phyloP scores from a whole-genome alignment of 2,797 vertebrate genomes.

The Enteromius fasciolatus region DNA sequence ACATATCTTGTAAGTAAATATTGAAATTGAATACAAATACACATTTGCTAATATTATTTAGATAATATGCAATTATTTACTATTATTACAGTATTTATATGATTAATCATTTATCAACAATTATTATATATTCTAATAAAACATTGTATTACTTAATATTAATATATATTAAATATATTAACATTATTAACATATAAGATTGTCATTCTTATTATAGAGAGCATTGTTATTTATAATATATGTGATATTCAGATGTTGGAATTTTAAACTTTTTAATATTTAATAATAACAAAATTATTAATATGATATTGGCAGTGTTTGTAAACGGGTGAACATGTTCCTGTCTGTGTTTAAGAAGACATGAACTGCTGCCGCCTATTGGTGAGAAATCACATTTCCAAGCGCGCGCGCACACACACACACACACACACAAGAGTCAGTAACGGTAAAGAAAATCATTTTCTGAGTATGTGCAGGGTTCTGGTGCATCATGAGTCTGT shows the following conservation, averaged over 20 bases:
- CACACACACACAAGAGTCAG: not conserved
- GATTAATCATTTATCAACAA: not conserved
- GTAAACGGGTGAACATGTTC: not conserved
- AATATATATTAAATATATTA: not conserved
- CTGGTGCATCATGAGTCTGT: conserved; percentile 8
- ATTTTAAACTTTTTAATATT: not conserved
- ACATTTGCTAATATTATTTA: not conserved
- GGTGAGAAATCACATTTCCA: conserved; percentile 40
- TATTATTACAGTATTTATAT: conserved; percentile 1
- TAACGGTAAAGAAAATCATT: not conserved
- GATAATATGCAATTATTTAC: not conserved
- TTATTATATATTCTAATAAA: not conserved
- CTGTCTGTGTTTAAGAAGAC: not conserved
- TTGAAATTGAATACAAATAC: not conserved
- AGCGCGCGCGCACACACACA: rapidly evolving
- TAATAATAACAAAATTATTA: not conserved
- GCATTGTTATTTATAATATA: not conserved
- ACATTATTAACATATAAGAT: no score
- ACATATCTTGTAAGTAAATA: not conserved
- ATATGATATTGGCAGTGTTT: not conserved
- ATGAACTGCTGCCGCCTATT: conserved; percentile 59
- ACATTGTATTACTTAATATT: not conserved
- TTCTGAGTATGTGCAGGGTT: not conserved
- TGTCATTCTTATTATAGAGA: not conserved
- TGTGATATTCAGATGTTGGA: not conserved